These are phyloP conservation scores for Iguana delicatissima DNA, from an alignment of 2,797 vertebrate species.

Conservation along the genomic window DNA sequence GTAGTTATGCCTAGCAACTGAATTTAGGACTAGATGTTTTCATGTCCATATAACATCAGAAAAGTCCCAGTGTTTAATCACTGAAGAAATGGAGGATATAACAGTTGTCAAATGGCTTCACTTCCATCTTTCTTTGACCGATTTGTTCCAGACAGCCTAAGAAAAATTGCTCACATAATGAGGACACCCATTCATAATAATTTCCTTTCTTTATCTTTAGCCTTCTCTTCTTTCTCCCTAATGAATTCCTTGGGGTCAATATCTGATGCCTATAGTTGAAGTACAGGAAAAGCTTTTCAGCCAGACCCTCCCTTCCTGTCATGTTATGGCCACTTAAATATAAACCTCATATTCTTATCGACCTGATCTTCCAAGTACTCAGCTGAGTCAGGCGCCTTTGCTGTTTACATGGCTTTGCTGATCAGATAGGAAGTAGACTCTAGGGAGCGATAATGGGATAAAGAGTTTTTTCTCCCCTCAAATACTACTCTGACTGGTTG, in stretches of 20 bases:
- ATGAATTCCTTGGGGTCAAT: background rate
- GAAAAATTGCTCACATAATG: background rate
- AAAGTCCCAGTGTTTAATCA: background rate
- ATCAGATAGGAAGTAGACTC: fast-evolving
- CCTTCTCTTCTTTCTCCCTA: background rate
- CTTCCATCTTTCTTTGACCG: background rate
- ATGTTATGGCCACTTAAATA: slow-evolving; percentile 24
- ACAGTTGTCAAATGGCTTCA: background rate
- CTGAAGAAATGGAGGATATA: background rate
- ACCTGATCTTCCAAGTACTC: background rate
- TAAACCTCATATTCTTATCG: slow-evolving; percentile 37
- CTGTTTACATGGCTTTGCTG: background rate
- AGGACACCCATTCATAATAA: background rate
- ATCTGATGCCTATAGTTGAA: slow-evolving; percentile 19
- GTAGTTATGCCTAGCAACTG: too few species aligned
- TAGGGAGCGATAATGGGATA: fast-evolving
- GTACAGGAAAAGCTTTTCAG: background rate
- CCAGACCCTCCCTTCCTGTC: background rate
- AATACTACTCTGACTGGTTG: background rate
- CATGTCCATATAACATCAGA: background rate
- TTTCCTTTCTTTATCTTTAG: background rate
- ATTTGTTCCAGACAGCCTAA: background rate
- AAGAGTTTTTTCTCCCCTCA: background rate
- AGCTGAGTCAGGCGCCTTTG: background rate
- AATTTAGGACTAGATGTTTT: too few species aligned